Percentiles rank a stretch among this genome's conserved stretches.
These are phyloP conservation scores for Cariama cristata DNA, from an alignment of 2,113 vertebrate genomes.

Conservation along the genomic window DNA sequence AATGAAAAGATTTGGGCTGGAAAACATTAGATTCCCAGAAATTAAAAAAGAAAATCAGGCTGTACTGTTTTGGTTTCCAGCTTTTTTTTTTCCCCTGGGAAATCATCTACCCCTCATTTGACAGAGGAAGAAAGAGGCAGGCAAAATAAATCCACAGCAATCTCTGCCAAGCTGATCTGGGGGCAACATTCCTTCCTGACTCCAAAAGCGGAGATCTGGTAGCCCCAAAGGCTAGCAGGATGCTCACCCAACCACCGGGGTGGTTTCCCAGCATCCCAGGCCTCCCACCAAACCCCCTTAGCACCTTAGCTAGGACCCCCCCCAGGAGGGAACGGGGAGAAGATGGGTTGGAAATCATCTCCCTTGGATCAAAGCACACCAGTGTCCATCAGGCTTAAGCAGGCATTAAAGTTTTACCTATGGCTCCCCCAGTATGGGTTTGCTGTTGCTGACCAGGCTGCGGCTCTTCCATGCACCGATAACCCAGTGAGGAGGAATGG, in stretches of 20 bases:
- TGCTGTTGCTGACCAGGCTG: not conserved
- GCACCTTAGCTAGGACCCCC: not conserved
- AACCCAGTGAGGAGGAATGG: not conserved
- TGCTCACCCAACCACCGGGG: not conserved
- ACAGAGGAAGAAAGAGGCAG: not conserved
- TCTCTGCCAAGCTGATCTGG: not conserved
- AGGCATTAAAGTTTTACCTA: not conserved
- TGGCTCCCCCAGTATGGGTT: not conserved
- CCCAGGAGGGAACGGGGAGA: fast-evolving
- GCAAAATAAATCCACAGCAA: not conserved
- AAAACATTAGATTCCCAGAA: not conserved
- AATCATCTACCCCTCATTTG: not conserved
- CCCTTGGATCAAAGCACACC: not conserved
- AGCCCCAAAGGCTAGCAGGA: not conserved
- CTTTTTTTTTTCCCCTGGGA: not conserved
- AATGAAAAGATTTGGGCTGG: not conserved
- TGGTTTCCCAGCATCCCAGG: not conserved
- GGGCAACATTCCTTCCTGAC: not conserved
- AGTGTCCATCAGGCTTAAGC: not conserved
- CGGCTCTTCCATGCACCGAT: not conserved
- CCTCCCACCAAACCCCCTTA: not conserved
- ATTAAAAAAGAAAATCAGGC: not conserved
- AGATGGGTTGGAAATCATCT: not conserved
- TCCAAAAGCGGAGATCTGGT: not conserved
- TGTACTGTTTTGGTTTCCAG: not conserved